These are phyloP conservation scores for Cyprinodon variegatus DNA, from an alignment of 2,113 vertebrate species.

Conservation along the genomic window DNA sequence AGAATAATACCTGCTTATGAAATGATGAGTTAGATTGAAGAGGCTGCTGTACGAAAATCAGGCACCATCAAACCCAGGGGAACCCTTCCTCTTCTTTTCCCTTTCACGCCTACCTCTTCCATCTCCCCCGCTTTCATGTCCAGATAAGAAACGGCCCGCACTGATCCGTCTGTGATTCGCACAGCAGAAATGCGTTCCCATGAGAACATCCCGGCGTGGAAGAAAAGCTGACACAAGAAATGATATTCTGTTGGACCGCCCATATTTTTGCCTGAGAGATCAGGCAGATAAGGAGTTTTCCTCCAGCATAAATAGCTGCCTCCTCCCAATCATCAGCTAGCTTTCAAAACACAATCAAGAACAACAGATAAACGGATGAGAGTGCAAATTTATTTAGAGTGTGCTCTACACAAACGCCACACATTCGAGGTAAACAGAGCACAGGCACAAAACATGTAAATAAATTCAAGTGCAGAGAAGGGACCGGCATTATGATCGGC, in stretches of 20 bases:
- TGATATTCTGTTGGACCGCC: conserved; percentile 71
- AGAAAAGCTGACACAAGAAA: conserved; percentile 78
- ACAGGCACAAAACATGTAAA: conserved; percentile 29
- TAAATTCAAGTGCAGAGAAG: conserved; percentile 29
- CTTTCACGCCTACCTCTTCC: conserved; percentile 48
- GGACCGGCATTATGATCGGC: conserved; percentile 34
- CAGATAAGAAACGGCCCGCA: conserved; percentile 72
- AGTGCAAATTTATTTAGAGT: conserved; percentile 42
- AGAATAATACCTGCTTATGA: conserved; percentile 53
- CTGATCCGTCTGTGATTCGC: conserved; percentile 73
- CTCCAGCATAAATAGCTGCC: conserved; percentile 52
- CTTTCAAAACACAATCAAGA: conserved; percentile 57
- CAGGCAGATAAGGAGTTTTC: conserved; percentile 67
- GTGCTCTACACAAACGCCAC: conserved; percentile 58
- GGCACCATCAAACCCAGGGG: conserved; percentile 56
- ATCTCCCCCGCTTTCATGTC: conserved; percentile 69
- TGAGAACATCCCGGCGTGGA: conserved; percentile 65
- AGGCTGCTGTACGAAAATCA: conserved; percentile 50
- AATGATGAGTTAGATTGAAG: conserved; percentile 57
- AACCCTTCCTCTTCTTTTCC: conserved; percentile 25
- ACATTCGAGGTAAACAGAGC: conserved; percentile 46
- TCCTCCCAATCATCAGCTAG: conserved; percentile 39
- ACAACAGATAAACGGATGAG: conserved; percentile 45
- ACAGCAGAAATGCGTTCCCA: conserved; percentile 72
- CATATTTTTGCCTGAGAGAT: conserved; percentile 72